Evolutionary conservation across 2,888 invertebrate species (phyloP), one percentile per base, ranked within the genome.

Genomic region (Ennomos quercinarius): DNA sequence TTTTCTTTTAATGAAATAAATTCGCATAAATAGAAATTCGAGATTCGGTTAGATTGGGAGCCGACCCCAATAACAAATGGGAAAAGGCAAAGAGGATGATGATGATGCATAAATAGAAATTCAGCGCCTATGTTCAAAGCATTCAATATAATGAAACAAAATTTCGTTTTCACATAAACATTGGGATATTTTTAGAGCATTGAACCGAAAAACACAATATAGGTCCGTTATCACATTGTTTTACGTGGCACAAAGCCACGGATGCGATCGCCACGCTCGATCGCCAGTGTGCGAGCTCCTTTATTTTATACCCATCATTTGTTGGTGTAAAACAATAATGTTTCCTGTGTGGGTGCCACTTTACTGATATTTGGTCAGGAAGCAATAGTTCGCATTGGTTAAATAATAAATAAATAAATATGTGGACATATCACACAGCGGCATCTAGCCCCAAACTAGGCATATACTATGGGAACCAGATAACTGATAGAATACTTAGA

Each of bases 191-290:
- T 59, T 34, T 47, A 50, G 64, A 61, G 61, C 70, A 78, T 75
- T 77, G 75, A 79, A 72, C 77, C 71, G 67, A 67, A 68, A 62
- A 64, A 49, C 62, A 69, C 66, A 70, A 54, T 62, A 70, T 58
- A 47, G 64, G 61, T 49, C 71, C 68, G 76, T 72, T 79, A 76
- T 72, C 64, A 77, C 73, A 83, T 86, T 86, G 86, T 87, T 84
- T 84, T 84, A 82, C 59, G 62, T 65, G 66, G 70, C 62, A 85
- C 84, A 85, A 86, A 81, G 73, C 69, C 62, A 63, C 87, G 87
- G 87, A 84, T 83, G 80, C 76, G 71, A 74, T 59, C 70, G 76
- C 67, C 74, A 85, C 83, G 87, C 76, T 82, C 81, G 77, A 88
- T 88, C 81, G 83, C 81, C 64, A 68, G 68, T 81, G 71, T 78